These are phyloP conservation scores for Saccostrea echinata DNA, from an alignment of 1,140 invertebrate genomes.

Conservation along the genomic window DNA sequence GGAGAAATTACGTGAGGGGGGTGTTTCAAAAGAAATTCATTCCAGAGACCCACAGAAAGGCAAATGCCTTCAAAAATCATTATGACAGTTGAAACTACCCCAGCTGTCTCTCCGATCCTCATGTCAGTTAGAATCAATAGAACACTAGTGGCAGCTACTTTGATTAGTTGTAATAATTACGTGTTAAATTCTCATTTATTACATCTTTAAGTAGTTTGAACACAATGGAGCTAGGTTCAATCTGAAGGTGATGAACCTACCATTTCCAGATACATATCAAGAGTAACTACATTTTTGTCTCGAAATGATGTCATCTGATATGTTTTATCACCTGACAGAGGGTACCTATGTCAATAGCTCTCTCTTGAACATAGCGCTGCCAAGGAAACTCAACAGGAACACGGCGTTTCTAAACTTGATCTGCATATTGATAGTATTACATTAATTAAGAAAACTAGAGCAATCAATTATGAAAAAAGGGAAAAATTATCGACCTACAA, in stretches of 20 bases:
- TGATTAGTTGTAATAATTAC: conserved; percentile 12
- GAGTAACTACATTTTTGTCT: conserved; percentile 4
- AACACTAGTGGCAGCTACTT: not conserved
- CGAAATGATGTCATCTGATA: conserved; percentile 32
- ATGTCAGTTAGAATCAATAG: not conserved
- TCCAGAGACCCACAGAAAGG: not conserved
- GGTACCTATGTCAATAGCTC: conserved; percentile 4
- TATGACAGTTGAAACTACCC: conserved; percentile 18
- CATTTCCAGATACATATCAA: conserved; percentile 26
- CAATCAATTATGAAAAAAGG: not conserved
- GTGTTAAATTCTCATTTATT: conserved; percentile 15
- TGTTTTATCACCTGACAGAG: conserved; percentile 4
- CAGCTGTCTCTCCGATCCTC: not conserved
- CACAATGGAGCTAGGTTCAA: not conserved
- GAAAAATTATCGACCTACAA: not conserved
- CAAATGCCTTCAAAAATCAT: not conserved
- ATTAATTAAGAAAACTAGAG: conserved; percentile 15
- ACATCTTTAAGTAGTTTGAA: conserved; percentile 17
- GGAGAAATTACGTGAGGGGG: not conserved
- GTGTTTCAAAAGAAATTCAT: conserved; percentile 17
- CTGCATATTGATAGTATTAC: not conserved
- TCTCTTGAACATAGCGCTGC: not conserved
- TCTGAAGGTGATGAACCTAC: conserved; percentile 16
- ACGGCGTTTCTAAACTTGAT: not conserved
- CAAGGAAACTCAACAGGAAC: not conserved